A percentile compares a stretch with the other conserved stretches of the same genome.
Evolutionary conservation across 2,113 vertebrate genomes (phyloP).

Genomic region (Larimichthys crocea): DNA sequence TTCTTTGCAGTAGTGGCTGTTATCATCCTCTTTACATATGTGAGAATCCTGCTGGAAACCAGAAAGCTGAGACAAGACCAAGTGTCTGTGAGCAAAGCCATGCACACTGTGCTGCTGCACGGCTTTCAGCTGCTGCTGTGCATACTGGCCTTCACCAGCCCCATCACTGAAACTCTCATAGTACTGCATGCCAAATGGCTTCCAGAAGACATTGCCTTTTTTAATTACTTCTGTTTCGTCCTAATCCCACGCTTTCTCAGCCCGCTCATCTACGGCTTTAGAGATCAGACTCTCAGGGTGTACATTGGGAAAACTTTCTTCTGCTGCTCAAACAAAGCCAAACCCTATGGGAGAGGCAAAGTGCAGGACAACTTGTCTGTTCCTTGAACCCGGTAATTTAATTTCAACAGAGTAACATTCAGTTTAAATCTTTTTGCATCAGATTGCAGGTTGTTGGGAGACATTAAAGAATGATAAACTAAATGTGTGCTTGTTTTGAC

Average conservation of each 20-base stretch:
- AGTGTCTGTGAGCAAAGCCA: slow-evolving; percentile 75
- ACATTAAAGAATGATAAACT: background rate
- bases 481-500: background rate
- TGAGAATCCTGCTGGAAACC: slow-evolving; percentile 81
- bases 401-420: background rate
- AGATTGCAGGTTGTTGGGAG: background rate
- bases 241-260: slow-evolving; percentile 82
- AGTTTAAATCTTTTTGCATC: background rate
- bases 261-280: slow-evolving; percentile 82
- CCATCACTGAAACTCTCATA: slow-evolving; percentile 69
- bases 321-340: slow-evolving; percentile 46
- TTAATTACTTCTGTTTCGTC: slow-evolving; percentile 79
- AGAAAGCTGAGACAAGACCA: slow-evolving; percentile 75
- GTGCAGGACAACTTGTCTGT: background rate
- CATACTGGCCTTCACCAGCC: slow-evolving; percentile 75
- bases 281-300: slow-evolving; percentile 75
- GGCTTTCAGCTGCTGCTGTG: slow-evolving; percentile 82
- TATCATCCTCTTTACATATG: slow-evolving; percentile 82
- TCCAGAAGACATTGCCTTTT: slow-evolving; percentile 66
- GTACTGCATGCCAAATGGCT: slow-evolving; percentile 36
- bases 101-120: slow-evolving; percentile 82
- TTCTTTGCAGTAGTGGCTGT: slow-evolving; percentile 75
- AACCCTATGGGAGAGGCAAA: background rate
- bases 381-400: background rate
- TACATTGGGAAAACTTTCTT: slow-evolving; percentile 64